phyloP scores from a whole-genome alignment of 2,888 invertebrate genomes.

The Leptinotarsa rubiginosa region DNA sequence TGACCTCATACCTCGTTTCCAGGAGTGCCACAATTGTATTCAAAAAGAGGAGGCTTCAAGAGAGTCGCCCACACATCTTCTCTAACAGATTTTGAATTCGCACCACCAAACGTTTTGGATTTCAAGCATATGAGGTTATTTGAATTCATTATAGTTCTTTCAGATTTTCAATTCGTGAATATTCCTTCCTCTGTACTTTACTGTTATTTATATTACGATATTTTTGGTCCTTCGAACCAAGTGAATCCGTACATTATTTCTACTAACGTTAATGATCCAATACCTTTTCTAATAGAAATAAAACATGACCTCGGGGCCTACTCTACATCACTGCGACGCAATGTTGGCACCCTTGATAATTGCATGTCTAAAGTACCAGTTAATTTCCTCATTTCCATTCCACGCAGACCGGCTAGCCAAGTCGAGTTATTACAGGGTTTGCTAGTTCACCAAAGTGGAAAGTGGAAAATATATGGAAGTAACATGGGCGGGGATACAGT shows the following conservation, averaged over 20 bases:
- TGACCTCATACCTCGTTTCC: too few relatives aligned
- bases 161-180: too few relatives aligned
- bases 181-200: neutral
- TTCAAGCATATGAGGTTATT: too few relatives aligned
- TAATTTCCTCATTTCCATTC: slow-evolving; percentile 51
- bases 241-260: neutral
- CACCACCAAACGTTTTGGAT: too few relatives aligned
- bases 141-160: too few relatives aligned
- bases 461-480: slow-evolving; percentile 18
- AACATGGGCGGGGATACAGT: slow-evolving; percentile 5
- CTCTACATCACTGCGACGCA: slow-evolving; percentile 13
- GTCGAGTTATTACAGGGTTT: slow-evolving; percentile 44
- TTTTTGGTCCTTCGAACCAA: neutral
- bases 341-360: slow-evolving; percentile 39
- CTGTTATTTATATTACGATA: neutral
- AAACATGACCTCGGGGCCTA: slow-evolving; percentile 22
- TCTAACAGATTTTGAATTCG: too few relatives aligned
- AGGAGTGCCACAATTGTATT: too few relatives aligned
- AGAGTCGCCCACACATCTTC: too few relatives aligned
- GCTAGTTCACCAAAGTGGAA: slow-evolving; percentile 34
- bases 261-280: neutral
- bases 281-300: slow-evolving; percentile 24
- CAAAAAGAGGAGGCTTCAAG: too few relatives aligned
- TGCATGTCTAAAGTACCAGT: slow-evolving; percentile 47
- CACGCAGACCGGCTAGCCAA: slow-evolving; percentile 34